phyloP scores from a whole-genome alignment of 2,113 vertebrate species.

The Cettia cetti region DNA sequence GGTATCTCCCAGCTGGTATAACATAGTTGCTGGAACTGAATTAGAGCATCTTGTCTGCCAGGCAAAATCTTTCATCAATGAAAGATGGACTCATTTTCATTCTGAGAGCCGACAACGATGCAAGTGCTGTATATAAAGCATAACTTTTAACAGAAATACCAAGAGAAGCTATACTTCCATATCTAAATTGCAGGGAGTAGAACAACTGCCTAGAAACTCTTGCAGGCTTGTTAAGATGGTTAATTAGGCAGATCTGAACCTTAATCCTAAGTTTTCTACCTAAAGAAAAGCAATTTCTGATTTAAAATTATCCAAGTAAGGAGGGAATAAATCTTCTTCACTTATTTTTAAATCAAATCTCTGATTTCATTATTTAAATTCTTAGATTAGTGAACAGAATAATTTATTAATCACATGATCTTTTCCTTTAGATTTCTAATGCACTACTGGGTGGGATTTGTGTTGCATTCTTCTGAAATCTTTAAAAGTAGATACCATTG shows the following conservation, averaged over 20 bases:
- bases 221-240: neutral
- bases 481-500: neutral
- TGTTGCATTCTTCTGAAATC: neutral
- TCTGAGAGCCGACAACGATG: neutral
- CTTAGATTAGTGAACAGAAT: neutral
- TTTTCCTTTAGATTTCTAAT: neutral
- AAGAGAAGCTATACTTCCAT: neutral
- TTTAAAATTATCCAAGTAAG: neutral
- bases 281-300: neutral
- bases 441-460: neutral
- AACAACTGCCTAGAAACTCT: neutral
- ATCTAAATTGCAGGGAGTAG: neutral
- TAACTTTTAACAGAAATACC: neutral
- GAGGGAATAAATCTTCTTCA: neutral
- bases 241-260: neutral
- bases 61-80: neutral
- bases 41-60: neutral
- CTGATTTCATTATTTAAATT: neutral
- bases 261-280: neutral
- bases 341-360: neutral
- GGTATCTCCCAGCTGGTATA: neutral
- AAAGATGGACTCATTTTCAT: neutral
- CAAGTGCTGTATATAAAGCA: neutral
- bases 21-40: neutral
- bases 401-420: neutral